A percentile compares a stretch with the other conserved stretches of the same genome.
phyloP scores from a whole-genome alignment of 2,888 invertebrate species.

The Torymus auratus region DNA sequence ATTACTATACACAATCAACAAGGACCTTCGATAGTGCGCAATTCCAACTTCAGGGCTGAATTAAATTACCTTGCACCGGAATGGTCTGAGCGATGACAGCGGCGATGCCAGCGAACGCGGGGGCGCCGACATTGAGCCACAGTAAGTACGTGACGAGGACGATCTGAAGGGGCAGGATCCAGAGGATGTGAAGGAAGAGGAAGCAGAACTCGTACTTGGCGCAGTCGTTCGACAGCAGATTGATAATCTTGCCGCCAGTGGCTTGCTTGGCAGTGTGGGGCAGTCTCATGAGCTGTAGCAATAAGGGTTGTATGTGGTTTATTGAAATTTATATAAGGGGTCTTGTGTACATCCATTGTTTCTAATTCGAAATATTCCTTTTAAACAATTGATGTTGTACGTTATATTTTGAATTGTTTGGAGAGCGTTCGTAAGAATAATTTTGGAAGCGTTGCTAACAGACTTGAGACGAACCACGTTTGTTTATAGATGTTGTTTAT shows the following conservation, averaged over 20 bases:
- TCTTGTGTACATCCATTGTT: too few relatives aligned
- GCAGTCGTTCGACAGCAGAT: constrained; percentile 91
- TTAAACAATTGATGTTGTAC: too few relatives aligned
- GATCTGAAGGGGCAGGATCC: constrained; percentile 88
- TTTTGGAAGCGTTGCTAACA: too few relatives aligned
- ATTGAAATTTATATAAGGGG: too few relatives aligned
- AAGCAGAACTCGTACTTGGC: constrained; percentile 87
- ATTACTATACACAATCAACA: too few relatives aligned
- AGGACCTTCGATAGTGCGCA: too few relatives aligned
- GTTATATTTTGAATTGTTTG: too few relatives aligned
- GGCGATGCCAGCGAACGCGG: constrained; percentile 81
- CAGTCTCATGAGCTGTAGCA: constrained; percentile 78
- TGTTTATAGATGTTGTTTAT: too few relatives aligned
- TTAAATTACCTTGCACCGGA: constrained; percentile 77
- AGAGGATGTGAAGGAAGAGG: constrained; percentile 85
- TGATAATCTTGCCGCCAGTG: constrained; percentile 84
- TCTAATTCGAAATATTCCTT: too few relatives aligned
- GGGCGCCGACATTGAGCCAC: constrained; percentile 78
- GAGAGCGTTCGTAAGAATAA: too few relatives aligned
- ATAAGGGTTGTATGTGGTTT: constrained; percentile 50
- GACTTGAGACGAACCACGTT: too few relatives aligned
- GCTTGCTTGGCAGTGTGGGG: constrained; percentile 67
- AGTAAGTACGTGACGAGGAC: constrained; percentile 81
- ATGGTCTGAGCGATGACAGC: constrained; percentile 79
- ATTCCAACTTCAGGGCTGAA: not conserved